These are phyloP conservation scores for Acrossocheilus fasciatus DNA, from an alignment of 2,797 vertebrate genomes.

Conservation along the genomic window DNA sequence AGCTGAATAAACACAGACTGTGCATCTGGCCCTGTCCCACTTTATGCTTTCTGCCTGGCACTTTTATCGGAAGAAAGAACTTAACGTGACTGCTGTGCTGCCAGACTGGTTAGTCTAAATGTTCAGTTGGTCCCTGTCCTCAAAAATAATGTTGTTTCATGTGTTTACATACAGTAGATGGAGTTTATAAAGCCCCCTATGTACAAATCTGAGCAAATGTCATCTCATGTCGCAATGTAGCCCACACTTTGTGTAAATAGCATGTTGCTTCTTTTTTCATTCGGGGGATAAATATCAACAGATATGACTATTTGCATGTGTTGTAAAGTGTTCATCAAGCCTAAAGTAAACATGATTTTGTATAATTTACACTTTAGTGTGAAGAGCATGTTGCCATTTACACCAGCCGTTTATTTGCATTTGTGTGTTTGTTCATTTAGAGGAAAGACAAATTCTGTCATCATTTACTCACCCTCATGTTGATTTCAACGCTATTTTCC, in stretches of 20 bases:
- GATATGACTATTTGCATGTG: constrained; percentile 7
- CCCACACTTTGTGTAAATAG: constrained; percentile 31
- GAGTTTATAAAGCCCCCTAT: neutral
- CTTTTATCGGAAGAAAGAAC: constrained; percentile 36
- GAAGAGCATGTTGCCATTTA: constrained; percentile 22
- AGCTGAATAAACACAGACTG: constrained; percentile 62
- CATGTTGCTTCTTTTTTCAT: neutral
- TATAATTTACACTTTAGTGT: constrained; percentile 10
- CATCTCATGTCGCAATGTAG: neutral
- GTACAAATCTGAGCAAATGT: constrained; percentile 5
- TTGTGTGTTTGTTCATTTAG: neutral
- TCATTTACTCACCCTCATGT: neutral
- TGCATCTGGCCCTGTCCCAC: constrained; percentile 55
- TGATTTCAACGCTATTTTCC: neutral
- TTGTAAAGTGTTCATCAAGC: constrained; percentile 24
- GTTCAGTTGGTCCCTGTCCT: neutral
- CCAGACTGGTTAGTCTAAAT: constrained; percentile 21
- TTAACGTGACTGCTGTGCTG: constrained; percentile 3
- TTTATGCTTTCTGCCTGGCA: constrained; percentile 28
- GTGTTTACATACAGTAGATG: neutral
- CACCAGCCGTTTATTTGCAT: neutral
- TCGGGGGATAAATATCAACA: neutral
- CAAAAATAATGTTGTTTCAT: constrained; percentile 4
- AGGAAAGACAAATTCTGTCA: neutral
- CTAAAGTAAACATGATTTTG: constrained; percentile 9